A percentile compares a stretch with the other conserved stretches of the same genome.
Evolutionary conservation across 2,113 vertebrate genomes (phyloP).

Genomic region (Semicossyphus pulcher): DNA sequence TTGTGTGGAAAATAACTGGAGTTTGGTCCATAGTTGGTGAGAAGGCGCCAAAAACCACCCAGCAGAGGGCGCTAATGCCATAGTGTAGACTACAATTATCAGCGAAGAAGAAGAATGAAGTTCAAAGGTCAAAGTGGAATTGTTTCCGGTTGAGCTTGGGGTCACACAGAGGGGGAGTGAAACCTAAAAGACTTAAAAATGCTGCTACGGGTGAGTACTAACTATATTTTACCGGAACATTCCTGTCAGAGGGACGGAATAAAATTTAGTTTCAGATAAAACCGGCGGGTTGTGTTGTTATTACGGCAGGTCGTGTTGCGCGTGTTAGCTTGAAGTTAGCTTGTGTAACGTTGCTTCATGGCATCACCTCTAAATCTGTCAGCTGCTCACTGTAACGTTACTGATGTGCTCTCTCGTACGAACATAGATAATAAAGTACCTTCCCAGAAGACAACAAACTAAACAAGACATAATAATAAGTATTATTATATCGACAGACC

Average conservation of each 20-base stretch:
- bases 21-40: too few relatives aligned
- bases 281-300: background rate
- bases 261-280: fast-evolving
- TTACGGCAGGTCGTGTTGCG: background rate
- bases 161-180: constrained; percentile 34
- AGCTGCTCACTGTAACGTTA: background rate
- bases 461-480: too few relatives aligned
- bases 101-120: background rate
- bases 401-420: background rate
- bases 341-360: constrained; percentile 9
- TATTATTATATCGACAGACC: too few relatives aligned
- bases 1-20: too few relatives aligned
- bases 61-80: background rate
- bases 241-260: background rate
- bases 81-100: too few relatives aligned
- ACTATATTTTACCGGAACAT: fast-evolving
- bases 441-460: too few relatives aligned
- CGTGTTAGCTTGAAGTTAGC: constrained; percentile 22
- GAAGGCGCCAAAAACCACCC: background rate
- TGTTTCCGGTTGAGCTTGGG: constrained; percentile 63
- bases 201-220: constrained; percentile 78
- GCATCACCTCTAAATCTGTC: constrained; percentile 20
- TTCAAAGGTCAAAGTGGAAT: background rate
- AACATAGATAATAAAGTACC: background rate
- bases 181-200: constrained; percentile 50